Evolutionary conservation across 2,888 invertebrate species (phyloP).

Genomic region (Trissolcus japonicus): DNA sequence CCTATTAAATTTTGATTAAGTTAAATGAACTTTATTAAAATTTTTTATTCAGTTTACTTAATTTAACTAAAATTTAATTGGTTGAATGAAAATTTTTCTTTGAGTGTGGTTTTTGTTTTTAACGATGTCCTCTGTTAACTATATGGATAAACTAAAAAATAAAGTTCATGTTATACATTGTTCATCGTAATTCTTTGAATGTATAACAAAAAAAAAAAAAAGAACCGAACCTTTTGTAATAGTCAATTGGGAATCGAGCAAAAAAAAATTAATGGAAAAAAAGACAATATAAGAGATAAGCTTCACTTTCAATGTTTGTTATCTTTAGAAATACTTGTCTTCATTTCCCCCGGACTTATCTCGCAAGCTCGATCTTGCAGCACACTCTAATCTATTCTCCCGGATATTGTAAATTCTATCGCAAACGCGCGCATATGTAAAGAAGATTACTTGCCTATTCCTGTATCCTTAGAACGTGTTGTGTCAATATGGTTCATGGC

Average conservation of each 20-base stretch:
- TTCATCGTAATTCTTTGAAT: no score
- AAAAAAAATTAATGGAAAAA: not conserved
- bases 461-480: conserved; percentile 35
- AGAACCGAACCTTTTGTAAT: not conserved
- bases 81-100: no score
- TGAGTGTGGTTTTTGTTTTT: no score
- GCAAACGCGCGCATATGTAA: conserved; percentile 57
- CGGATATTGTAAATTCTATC: conserved; percentile 67
- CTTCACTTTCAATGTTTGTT: conserved; percentile 21
- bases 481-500: conserved; percentile 45
- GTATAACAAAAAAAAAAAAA: no score
- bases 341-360: conserved; percentile 44
- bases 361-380: conserved; percentile 58
- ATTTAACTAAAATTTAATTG: no score
- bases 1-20: no score
- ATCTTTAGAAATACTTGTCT: conserved; percentile 43
- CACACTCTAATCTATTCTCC: conserved; percentile 64
- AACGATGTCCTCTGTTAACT: no score
- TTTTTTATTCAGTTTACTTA: no score
- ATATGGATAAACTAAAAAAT: no score
- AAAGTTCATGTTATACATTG: no score
- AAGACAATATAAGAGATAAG: conserved; percentile 6
- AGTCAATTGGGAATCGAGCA: not conserved
- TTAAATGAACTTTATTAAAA: no score
- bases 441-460: conserved; percentile 54